Evolutionary conservation across 2,888 invertebrate species (phyloP), one percentile per base, ranked within the genome.

Genomic region (Xanthorhoe spadicearia): DNA sequence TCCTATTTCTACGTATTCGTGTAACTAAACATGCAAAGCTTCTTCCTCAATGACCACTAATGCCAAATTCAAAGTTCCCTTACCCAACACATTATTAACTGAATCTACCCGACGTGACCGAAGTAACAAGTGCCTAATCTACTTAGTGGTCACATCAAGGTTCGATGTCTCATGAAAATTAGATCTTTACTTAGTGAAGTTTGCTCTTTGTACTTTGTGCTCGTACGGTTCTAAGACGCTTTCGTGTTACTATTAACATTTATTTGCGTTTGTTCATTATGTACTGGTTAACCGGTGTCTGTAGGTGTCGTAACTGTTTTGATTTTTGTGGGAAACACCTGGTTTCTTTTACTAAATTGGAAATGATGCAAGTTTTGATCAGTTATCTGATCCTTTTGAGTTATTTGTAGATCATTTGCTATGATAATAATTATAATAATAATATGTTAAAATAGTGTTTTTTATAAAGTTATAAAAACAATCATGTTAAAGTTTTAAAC

Each of bases 121-220:
- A 79, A 82, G 83, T 84, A 83, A 84, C 84, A 87, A 86, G 84
- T 85, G 79, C 77, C 78, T 86, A 86, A 86, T 86, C 84, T 83
- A 75, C 82, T 85, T 85, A 83, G 82, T 76, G 83, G 83, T 83
- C 79, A 79, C 80, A 85, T 83, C 79, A 83, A 76, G 80, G 80
- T 81, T 85, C 83, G 80, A 83, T 84, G 83, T 85, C 79, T 82
- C 83, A 83, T 86, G 86, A 86, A 85, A 87, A 85, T 85, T 82
- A 83, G 80, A 81, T 83, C 79, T 80, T 77, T 76, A 78, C 81
- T 80, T 76, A 74, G 74, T 71, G 75, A 79, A 80, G 76, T 81
- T 80, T 74, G 73, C 71, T 70, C 73, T 72, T 72, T 73, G 74
- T 74, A 76, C 54, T 69, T 50, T 55, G 66, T 59, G 61, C 38